phyloP scores from a whole-genome alignment of 2,113 vertebrate genomes.

The Sceloporus undulatus region DNA sequence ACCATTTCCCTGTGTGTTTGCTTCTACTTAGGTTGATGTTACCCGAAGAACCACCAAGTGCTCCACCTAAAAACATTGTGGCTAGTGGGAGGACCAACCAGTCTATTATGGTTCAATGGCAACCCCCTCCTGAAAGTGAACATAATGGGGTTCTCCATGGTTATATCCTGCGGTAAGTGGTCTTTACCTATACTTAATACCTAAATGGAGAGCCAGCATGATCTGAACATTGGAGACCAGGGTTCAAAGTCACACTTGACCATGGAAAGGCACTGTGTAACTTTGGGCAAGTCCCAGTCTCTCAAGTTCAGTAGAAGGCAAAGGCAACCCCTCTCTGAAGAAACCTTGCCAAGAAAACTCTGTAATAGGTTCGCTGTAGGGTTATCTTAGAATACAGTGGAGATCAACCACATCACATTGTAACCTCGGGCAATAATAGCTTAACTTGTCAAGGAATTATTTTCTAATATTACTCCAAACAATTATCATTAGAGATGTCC shows the following conservation, averaged over 20 bases:
- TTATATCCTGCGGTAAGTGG: conserved; percentile 89
- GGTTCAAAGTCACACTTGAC: too few relatives aligned
- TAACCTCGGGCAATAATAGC: background rate
- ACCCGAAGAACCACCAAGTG: conserved; percentile 93
- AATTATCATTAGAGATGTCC: background rate
- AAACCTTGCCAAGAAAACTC: too few relatives aligned
- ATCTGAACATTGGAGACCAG: too few relatives aligned
- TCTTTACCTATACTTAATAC: background rate
- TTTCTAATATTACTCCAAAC: background rate
- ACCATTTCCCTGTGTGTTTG: background rate
- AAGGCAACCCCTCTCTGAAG: too few relatives aligned
- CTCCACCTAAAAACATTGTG: conserved; percentile 94
- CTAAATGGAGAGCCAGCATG: background rate
- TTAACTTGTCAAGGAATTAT: background rate
- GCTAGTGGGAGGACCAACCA: conserved; percentile 96
- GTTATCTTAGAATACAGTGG: accelerated
- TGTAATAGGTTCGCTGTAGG: too few relatives aligned
- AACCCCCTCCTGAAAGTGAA: conserved; percentile 93
- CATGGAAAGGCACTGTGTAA: too few relatives aligned
- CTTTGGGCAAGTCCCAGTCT: too few relatives aligned
- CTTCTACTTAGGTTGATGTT: conserved; percentile 85
- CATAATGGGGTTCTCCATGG: conserved; percentile 93
- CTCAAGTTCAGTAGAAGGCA: too few relatives aligned
- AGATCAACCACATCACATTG: background rate
- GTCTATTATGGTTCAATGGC: conserved; percentile 99